Evolutionary conservation across 2,113 vertebrate genomes (phyloP), one percentile per base, ranked within the genome.

Genomic region (Quiscalus mexicanus): DNA sequence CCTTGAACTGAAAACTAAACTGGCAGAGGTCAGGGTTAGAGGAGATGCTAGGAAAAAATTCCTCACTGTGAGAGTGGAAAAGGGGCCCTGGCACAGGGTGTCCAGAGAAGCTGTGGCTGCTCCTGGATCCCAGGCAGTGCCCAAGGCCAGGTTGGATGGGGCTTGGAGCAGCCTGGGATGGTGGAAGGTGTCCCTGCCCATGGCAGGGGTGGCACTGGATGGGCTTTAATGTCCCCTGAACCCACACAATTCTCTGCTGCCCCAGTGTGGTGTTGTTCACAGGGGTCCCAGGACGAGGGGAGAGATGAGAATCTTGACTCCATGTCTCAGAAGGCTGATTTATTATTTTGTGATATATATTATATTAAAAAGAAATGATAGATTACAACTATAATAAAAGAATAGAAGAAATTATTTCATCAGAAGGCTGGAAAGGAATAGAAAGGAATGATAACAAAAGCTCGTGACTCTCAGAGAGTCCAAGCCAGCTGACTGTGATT

Each of bases 101-200:
- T 3, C 21, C 52, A 74, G 77, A 44, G 39, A 1, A 67, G 45
- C 33, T 45, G 33, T n/a, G 77, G 33, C 33, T 67, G 19, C 8
- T 5, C 42, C 59, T 73, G 69, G 47, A 45, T 59, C 33, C 53
- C 53, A 83, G 47, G 47, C 0, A 62, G 30, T 68, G 62, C 3
- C 14, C 17, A 19, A 55, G 14, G 17, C n/a, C 47, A 16, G 21
- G 21, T 0, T 55, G 70, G 78, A 45, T 0, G 0, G 27, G 39
- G 45, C 9, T 67, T n/a, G 53, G 41, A 76, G 12, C 30, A 55
- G 0, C 9, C 63, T 90, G 70, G 25, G 47, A 6, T 0, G 3
- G 47, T 42, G 63, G 47, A 0, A 83, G 6, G 1, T 55, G 69
- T 41, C 62, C 39, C 24, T 82, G 53, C 23, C 23, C 28, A 10